Evolutionary conservation across 2,888 invertebrate genomes (phyloP), one percentile per base, ranked within the genome.

Genomic region (Trisateles emortualis): DNA sequence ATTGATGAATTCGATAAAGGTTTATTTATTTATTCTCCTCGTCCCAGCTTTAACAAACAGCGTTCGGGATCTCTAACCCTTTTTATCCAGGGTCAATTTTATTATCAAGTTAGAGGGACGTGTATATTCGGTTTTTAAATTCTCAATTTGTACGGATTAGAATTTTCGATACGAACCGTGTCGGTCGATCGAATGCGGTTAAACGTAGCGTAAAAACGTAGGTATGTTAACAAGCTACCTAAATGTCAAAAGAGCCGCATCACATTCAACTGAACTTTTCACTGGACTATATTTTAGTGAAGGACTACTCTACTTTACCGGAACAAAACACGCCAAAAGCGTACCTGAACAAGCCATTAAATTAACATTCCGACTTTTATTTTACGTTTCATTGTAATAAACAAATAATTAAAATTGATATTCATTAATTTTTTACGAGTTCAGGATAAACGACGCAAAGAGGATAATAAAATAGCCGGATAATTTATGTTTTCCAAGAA

Each of bases 331-430:
- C 8, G 33, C 16, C 11, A 36, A 35, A 35, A 11, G 16, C 41
- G 26, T 22, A 16, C 17, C 10, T 35, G 11, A 2, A 22, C n/a
- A 40, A 33, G 32, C 40, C 41, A 14, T 17, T 8, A 32, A 19
- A 9, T 38, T 30, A 22, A 24, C 19, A 36, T 32, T 24, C 3
- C 0, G 4, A 35, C 17, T 48, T 8, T 8, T 1, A 10, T 42
- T 5, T 14, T 49, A 42, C 22, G 22, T 16, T 39, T 44, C 11
- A 32, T 19, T 38, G 41, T 43, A 50, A 30, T 30, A 38, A 39
- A 30, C 24, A 44, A 38, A 44, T 46, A 46, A 52, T 52, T 38
- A 45, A 45, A 36, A 46, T 40, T 40, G 40, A 30, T 22, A 52
- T 46, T 42, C 17, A 52, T 52, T 32, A 30, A 35, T 22, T 26